Conservation (phyloP, 2,113 vertebrate genomes). For the Hippocampus barbouri region DNA sequence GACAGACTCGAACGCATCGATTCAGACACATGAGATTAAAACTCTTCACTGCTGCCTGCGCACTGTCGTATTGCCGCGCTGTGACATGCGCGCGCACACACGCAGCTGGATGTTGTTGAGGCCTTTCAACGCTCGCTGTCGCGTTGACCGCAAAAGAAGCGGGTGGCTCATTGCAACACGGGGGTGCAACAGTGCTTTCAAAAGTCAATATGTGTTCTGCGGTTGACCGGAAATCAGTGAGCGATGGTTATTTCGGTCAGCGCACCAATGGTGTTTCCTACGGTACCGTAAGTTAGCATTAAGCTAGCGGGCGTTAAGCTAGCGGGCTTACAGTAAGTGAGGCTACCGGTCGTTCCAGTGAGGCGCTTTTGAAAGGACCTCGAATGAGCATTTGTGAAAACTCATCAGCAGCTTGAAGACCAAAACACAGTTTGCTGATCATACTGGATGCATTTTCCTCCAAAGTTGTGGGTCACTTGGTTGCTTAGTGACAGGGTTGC, state of each 20-base stretch:
- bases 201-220: too few relatives aligned
- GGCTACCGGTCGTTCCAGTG: too few relatives aligned
- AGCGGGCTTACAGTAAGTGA: too few relatives aligned
- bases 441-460: slow-evolving; percentile 10
- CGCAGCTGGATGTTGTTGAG: background rate
- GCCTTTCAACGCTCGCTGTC: background rate
- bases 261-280: too few relatives aligned
- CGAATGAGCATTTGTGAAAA: background rate
- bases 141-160: background rate
- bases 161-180: background rate
- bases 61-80: background rate
- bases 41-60: background rate
- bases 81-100: background rate
- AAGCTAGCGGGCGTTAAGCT: too few relatives aligned
- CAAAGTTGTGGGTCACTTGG: slow-evolving; percentile 52
- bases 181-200: too few relatives aligned
- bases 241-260: too few relatives aligned
- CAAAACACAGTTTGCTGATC: slow-evolving; percentile 14
- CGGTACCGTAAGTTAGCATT: too few relatives aligned
- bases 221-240: too few relatives aligned
- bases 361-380: too few relatives aligned
- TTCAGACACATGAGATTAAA: slow-evolving; percentile 12
- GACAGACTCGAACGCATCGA: slow-evolving; percentile 30
- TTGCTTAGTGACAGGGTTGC: slow-evolving; percentile 31
- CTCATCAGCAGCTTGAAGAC: background rate